A percentile compares a stretch with the other conserved stretches of the same genome.
These are phyloP conservation scores for Podarcis siculus DNA, from an alignment of 2,797 vertebrate genomes.

Conservation along the genomic window DNA sequence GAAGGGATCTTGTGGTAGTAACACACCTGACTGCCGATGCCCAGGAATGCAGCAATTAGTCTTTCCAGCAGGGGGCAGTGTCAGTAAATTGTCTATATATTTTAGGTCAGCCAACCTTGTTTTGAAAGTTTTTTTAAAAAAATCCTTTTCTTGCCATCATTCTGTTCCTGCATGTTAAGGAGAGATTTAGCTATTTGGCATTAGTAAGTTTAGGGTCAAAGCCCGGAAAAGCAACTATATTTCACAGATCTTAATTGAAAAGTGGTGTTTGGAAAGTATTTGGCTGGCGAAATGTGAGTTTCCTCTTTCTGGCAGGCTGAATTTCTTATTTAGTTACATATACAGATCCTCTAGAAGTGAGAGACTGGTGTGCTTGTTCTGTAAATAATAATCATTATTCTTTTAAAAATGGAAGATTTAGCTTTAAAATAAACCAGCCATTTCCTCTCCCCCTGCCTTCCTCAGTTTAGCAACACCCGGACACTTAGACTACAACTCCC, in stretches of 20 bases:
- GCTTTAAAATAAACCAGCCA: no score
- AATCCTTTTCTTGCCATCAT: not conserved
- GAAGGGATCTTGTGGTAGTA: not conserved
- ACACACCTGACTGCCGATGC: not conserved
- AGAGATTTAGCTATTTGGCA: not conserved
- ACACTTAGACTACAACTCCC: no score
- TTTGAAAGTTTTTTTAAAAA: not conserved
- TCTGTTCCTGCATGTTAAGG: not conserved
- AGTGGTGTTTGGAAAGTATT: not conserved
- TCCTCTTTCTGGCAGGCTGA: not conserved
- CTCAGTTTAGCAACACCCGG: no score
- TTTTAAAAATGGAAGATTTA: not conserved
- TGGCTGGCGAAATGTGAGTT: not conserved
- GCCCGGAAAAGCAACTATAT: not conserved
- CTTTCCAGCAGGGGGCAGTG: slow-evolving; percentile 61
- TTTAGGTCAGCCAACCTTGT: not conserved
- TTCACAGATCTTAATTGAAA: not conserved
- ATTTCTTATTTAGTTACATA: fast-evolving
- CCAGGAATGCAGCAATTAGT: slow-evolving; percentile 19
- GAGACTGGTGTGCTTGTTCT: not conserved
- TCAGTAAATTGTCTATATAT: slow-evolving; percentile 8
- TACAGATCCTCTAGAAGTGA: not conserved
- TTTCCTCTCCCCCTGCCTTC: no score
- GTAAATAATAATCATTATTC: not conserved
- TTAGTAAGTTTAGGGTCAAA: not conserved